Evolutionary conservation across 2,113 vertebrate genomes (phyloP), one percentile per base, ranked within the genome.

Genomic region (Thalassarche chlororhynchos): DNA sequence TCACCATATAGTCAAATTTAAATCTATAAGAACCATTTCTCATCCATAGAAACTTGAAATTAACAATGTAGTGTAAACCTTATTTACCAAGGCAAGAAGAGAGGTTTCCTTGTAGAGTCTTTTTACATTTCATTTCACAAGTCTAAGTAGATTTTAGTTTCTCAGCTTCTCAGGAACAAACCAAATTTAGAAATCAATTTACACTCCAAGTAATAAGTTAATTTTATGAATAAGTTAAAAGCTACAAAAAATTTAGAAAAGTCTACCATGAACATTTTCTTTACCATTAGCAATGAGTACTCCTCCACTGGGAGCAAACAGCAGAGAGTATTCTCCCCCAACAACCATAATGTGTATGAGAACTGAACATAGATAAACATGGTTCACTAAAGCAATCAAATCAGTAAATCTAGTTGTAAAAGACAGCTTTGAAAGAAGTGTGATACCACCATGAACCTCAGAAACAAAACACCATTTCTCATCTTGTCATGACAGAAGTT

Each of bases 151-250:
- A 90, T 90, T 85, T 79, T 49, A 9, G 24, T 64, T 87, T 91
- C 49, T 84, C 42, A 84, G 44, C 32, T 91, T 96, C 29, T 79
- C 61, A 78, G 69, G 18, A 94, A 52, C 20, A 87, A 46, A 2
- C 49, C 71, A 72, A 78, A 81, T 84, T 82, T 70, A 88, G 79
- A 92, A 92, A 74, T 71, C 64, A 81, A 92, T 69, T 93, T 90
- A 66, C 55, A 74, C 68, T 74, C 23, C 29, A 86, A 8, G 8
- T 61, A 93, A 83, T 62, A 87, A 82, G 17, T 76, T 93, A 52
- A 76, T 93, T 96, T 95, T 52, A 84, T 61, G 7, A 90, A 81
- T 62, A 90, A 88, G 80, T 80, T 49, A 95, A 93, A 82, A 80
- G 36, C 32, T 51, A 65, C 6, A 25, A 65, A 74, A 77, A 54